phyloP scores from a whole-genome alignment of 2,888 invertebrate species.

The Hemaris fuciformis region DNA sequence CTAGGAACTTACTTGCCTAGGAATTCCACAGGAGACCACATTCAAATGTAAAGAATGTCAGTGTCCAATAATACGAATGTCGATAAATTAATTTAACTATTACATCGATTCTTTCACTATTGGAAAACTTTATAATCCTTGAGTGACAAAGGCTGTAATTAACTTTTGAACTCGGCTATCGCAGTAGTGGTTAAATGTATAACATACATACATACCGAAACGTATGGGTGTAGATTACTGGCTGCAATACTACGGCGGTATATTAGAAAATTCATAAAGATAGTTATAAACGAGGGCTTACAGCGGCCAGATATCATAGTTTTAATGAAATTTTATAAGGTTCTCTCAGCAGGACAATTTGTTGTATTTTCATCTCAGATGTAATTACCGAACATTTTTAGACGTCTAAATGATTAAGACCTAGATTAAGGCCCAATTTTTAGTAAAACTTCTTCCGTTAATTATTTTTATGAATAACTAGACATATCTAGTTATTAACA shows the following conservation, averaged over 20 bases:
- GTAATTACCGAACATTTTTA: not conserved
- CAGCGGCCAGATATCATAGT: not conserved
- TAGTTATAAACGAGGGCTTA: slow-evolving; percentile 23
- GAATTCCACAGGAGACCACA: too few species aligned
- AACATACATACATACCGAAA: not conserved
- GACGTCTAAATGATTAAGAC: not conserved
- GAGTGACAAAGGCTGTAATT: too few species aligned
- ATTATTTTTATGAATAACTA: too few species aligned
- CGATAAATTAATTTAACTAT: too few species aligned
- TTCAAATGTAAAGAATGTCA: too few species aligned
- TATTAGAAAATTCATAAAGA: slow-evolving; percentile 20
- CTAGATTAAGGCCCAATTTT: not conserved
- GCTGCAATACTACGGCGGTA: not conserved
- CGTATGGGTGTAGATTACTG: not conserved
- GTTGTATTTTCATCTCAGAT: slow-evolving; percentile 11
- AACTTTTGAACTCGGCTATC: too few species aligned
- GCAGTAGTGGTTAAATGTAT: too few species aligned
- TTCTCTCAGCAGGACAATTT: slow-evolving; percentile 7
- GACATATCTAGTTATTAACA: too few species aligned
- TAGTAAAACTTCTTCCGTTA: not conserved
- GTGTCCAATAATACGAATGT: too few species aligned
- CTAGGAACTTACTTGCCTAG: too few species aligned
- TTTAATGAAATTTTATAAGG: slow-evolving; percentile 14
- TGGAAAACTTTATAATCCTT: too few species aligned
- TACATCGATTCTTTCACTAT: too few species aligned